Conservation (phyloP, 2,888 invertebrate species). For the Ochropleura plecta region DNA sequence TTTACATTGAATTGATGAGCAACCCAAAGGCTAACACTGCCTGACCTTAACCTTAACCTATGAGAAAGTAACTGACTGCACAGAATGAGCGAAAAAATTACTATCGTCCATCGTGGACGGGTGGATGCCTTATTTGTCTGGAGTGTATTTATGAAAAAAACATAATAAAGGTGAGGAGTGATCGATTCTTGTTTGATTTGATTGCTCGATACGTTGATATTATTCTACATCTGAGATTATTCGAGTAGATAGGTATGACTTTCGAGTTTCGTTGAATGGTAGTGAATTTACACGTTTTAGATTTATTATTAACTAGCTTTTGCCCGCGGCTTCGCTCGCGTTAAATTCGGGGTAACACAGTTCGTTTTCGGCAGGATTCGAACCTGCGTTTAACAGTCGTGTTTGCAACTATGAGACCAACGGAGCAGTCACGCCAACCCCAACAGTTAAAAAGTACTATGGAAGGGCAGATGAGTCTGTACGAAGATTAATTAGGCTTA, state of each 20-base stretch:
- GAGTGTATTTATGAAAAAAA: conserved; percentile 62
- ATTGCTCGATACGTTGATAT: conserved; percentile 13
- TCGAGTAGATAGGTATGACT: neutral
- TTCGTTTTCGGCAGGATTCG: too few species aligned
- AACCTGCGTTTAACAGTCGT: too few species aligned
- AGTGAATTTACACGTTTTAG: neutral
- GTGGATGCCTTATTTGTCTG: conserved; percentile 70
- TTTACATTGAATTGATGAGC: conserved; percentile 88
- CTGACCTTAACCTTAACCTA: conserved; percentile 82
- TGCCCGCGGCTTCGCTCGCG: too few species aligned
- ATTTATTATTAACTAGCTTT: neutral
- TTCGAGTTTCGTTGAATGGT: neutral
- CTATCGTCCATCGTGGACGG: conserved; percentile 72
- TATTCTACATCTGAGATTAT: conserved; percentile 4
- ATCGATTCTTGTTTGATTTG: conserved; percentile 24
- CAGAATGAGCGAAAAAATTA: conserved; percentile 80
- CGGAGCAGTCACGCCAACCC: too few species aligned
- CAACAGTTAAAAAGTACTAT: neutral
- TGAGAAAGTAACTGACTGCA: conserved; percentile 75
- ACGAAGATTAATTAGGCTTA: neutral
- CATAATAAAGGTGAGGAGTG: conserved; percentile 14
- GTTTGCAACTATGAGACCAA: too few species aligned
- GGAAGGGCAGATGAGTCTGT: neutral
- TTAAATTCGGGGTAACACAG: too few species aligned
- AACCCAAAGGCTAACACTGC: conserved; percentile 78